These are phyloP conservation scores for Pyrgus malvae DNA, from an alignment of 2,888 invertebrate genomes.

Conservation along the genomic window DNA sequence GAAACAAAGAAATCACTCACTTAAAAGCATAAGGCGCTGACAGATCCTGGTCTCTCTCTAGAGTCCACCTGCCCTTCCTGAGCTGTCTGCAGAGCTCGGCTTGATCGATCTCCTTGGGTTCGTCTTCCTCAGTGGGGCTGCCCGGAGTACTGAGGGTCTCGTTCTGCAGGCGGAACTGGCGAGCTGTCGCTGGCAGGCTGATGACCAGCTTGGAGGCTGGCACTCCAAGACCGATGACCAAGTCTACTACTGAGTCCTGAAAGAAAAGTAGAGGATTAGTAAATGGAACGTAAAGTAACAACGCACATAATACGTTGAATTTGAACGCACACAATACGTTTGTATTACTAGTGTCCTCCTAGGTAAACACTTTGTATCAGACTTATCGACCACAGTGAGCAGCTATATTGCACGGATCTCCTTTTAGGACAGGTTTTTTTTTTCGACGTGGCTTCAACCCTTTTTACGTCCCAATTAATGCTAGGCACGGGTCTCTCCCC, in stretches of 20 bases:
- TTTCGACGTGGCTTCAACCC: no score
- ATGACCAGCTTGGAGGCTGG: constrained; percentile 86
- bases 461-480: no score
- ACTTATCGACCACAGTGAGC: no score
- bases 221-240: constrained; percentile 87
- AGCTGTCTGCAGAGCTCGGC: constrained; percentile 83
- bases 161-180: constrained; percentile 84
- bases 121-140: constrained; percentile 82
- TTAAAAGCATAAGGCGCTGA: constrained; percentile 89
- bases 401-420: no score
- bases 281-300: no score
- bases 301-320: no score
- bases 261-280: constrained; percentile 36
- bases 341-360: no score
- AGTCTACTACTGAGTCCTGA: constrained; percentile 88
- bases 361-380: no score
- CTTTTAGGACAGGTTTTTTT: no score
- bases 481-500: no score
- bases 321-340: no score
- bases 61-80: constrained; percentile 85
- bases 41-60: constrained; percentile 89
- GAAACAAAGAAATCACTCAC: no score
- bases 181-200: constrained; percentile 86
- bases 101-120: constrained; percentile 81
- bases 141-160: constrained; percentile 86